A percentile compares a stretch with the other conserved stretches of the same genome.
Conservation (phyloP, 1,140 invertebrate genomes). For the Ceratina calcarata region DNA sequence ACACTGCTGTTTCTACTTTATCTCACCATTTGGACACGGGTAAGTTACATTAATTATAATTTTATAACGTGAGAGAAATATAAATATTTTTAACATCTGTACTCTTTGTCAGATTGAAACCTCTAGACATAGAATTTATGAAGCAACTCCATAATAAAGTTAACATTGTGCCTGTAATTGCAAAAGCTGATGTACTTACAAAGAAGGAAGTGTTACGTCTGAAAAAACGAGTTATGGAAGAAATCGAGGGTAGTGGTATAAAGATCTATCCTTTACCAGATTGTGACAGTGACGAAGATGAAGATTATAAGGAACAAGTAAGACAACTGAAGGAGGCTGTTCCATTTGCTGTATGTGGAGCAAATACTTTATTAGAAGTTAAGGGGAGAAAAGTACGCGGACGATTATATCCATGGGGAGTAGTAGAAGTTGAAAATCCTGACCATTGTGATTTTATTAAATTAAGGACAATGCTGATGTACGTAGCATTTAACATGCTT, state of each 20-base stretch:
- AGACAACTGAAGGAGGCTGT: conserved; percentile 94
- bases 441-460: conserved; percentile 99
- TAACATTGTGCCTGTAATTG: conserved; percentile 99
- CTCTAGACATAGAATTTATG: conserved; percentile 99
- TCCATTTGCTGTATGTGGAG: conserved; percentile 99
- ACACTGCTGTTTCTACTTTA: conserved; percentile 99
- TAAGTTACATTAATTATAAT: conserved; percentile 73
- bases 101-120: conserved; percentile 81
- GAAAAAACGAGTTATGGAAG: conserved; percentile 92
- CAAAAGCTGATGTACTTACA: conserved; percentile 98
- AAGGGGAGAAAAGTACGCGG: conserved; percentile 94
- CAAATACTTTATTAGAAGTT: conserved; percentile 94
- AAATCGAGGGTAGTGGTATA: conserved; percentile 91
- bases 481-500: conserved; percentile 61
- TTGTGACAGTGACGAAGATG: conserved; percentile 96
- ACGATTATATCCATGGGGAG: conserved; percentile 98
- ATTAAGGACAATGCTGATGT: conserved; percentile 98
- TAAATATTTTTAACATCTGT: conserved; percentile 11
- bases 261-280: conserved; percentile 98
- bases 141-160: conserved; percentile 98
- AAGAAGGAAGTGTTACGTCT: conserved; percentile 95
- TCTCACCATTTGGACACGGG: conserved; percentile 99
- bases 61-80: background rate
- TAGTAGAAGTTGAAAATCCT: conserved; percentile 99
- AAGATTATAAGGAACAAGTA: conserved; percentile 97